Evolutionary conservation across 2,797 vertebrate genomes (phyloP).

Genomic region (Telmatherina bonti): DNA sequence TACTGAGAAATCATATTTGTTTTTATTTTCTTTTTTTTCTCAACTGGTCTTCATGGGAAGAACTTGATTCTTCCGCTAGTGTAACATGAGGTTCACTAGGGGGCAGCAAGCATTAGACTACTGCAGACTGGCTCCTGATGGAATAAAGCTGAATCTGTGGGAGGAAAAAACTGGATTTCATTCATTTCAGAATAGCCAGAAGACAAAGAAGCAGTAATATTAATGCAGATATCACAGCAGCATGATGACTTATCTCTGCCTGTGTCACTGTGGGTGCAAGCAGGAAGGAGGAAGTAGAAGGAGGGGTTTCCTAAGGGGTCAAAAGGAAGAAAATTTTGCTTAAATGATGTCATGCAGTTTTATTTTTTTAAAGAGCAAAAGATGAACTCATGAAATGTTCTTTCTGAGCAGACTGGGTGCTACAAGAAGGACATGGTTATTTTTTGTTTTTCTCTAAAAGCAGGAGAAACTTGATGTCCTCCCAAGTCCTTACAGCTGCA

Average conservation of each 20-base stretch:
- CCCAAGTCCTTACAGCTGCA: constrained; percentile 10
- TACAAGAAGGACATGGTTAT: background rate
- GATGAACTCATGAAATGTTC: background rate
- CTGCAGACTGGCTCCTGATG: background rate
- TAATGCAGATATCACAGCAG: background rate
- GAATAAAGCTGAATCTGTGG: background rate
- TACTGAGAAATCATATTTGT: constrained; percentile 35
- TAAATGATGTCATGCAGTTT: background rate
- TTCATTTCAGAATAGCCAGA: background rate
- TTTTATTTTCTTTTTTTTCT: constrained; percentile 10
- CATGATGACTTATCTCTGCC: background rate
- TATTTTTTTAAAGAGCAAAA: background rate
- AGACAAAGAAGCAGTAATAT: background rate
- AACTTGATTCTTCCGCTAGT: constrained; percentile 11
- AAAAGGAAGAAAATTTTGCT: background rate
- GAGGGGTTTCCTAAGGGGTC: background rate
- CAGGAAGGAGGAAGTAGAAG: background rate
- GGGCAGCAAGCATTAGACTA: constrained; percentile 79
- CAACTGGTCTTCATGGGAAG: no score
- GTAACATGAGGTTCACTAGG: constrained; percentile 74
- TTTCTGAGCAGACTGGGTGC: background rate
- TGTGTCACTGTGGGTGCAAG: background rate
- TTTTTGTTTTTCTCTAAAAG: background rate
- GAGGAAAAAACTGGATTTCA: background rate
- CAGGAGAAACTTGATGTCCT: background rate